phyloP scores from a whole-genome alignment of 2,888 invertebrate genomes.

The Digitonthophagus gazella region DNA sequence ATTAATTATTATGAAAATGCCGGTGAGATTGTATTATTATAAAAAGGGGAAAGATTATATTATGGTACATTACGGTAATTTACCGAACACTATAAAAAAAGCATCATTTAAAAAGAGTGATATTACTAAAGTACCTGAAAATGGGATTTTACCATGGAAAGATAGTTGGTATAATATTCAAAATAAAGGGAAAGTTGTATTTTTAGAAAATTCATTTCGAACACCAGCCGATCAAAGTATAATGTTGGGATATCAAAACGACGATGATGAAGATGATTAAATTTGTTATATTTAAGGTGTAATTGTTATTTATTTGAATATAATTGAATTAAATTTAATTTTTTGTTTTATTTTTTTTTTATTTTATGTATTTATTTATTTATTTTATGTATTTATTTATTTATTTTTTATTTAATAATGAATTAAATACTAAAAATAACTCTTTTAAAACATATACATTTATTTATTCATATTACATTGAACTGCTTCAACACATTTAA shows the following conservation, averaged over 20 bases:
- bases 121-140: conserved; percentile 34
- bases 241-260: conserved; percentile 44
- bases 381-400: too few relatives aligned
- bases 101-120: conserved; percentile 37
- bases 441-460: not conserved
- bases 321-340: conserved; percentile 1
- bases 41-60: conserved; percentile 40
- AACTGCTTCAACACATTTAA: not conserved
- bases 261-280: conserved; percentile 33
- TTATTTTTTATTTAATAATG: not conserved
- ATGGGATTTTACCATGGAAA: conserved; percentile 40
- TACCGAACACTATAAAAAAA: conserved; percentile 37
- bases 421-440: not conserved
- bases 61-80: conserved; percentile 38
- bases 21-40: conserved; percentile 46
- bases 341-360: not conserved
- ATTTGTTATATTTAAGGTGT: not conserved
- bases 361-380: too few relatives aligned
- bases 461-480: not conserved
- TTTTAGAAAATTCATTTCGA: conserved; percentile 45
- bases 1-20: conserved; percentile 38
- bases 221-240: conserved; percentile 46
- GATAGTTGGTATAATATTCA: conserved; percentile 38
- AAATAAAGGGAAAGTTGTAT: conserved; percentile 36
- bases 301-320: conserved; percentile 6